A percentile compares a stretch with the other conserved stretches of the same genome.
Conservation (phyloP, 2,888 invertebrate genomes). For the Schrankia costaestrigalis region DNA sequence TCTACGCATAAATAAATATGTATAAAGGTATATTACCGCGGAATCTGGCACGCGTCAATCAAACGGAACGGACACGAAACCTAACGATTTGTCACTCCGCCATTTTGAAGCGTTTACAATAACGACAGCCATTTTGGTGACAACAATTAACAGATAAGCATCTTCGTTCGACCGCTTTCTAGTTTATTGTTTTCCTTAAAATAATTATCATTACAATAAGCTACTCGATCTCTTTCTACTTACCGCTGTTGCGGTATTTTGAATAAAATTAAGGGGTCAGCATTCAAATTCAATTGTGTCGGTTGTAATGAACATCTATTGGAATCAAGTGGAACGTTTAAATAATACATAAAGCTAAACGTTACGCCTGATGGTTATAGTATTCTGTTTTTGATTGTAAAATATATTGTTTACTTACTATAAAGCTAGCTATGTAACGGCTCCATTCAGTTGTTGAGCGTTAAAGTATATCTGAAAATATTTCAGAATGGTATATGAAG, state of each 20-base stretch:
- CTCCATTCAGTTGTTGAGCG: constrained; percentile 31
- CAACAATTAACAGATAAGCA: constrained; percentile 79
- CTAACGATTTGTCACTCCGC: constrained; percentile 75
- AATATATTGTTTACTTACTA: constrained; percentile 35
- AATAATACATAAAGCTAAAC: constrained; percentile 27
- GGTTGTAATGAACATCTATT: constrained; percentile 57
- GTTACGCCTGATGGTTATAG: constrained; percentile 21
- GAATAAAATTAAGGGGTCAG: constrained; percentile 71
- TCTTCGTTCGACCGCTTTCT: constrained; percentile 73
- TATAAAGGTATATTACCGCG: constrained; percentile 65
- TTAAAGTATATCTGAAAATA: constrained; percentile 50
- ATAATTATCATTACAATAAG: constrained; percentile 80
- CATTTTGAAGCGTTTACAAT: constrained; percentile 72
- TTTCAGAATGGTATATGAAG: constrained; percentile 58
- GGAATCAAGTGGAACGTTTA: constrained; percentile 55
- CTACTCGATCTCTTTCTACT: constrained; percentile 73
- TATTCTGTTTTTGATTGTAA: constrained; percentile 26
- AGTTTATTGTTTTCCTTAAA: constrained; percentile 63
- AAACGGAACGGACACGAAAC: constrained; percentile 70
- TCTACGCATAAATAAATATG: constrained; percentile 77
- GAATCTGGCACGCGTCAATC: constrained; percentile 80
- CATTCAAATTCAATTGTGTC: constrained; percentile 59
- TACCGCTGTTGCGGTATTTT: constrained; percentile 77
- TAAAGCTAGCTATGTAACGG: constrained; percentile 27
- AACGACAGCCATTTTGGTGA: constrained; percentile 74